Percentiles rank a stretch among this genome's conserved stretches.
These are phyloP conservation scores for Pectinophora gossypiella DNA, from an alignment of 1,140 invertebrate genomes.

Conservation along the genomic window DNA sequence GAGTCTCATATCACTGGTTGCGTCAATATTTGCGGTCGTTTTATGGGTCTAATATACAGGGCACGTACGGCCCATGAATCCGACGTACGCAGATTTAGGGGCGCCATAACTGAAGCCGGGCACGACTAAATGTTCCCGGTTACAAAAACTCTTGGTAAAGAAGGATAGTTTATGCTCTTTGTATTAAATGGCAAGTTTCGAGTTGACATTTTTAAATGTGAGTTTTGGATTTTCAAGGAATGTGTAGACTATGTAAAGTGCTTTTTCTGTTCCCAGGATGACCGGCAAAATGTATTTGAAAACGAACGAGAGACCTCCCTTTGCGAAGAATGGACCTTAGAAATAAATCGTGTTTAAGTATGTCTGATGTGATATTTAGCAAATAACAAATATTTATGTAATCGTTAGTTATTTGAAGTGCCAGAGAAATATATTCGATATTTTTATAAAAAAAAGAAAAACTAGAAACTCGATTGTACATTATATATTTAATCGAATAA, in stretches of 20 bases:
- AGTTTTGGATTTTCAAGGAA: too few relatives aligned
- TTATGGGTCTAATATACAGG: constrained; percentile 21
- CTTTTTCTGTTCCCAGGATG: constrained; percentile 39
- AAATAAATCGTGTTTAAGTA: background rate
- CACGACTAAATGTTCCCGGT: constrained; percentile 6
- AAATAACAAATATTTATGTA: background rate
- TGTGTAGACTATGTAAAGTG: too few relatives aligned
- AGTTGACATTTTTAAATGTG: too few relatives aligned
- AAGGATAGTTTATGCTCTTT: too few relatives aligned
- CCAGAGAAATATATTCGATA: background rate
- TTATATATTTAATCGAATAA: too few relatives aligned
- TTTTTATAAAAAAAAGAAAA: too few relatives aligned
- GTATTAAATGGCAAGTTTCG: too few relatives aligned
- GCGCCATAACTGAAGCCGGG: constrained; percentile 20
- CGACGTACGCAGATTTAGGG: constrained; percentile 15
- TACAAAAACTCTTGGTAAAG: too few relatives aligned
- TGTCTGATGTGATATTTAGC: background rate
- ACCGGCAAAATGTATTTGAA: constrained; percentile 53
- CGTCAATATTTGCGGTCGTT: constrained; percentile 30
- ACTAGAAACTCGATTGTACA: too few relatives aligned
- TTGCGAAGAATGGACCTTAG: constrained; percentile 47
- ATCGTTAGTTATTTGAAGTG: background rate
- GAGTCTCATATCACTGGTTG: too few relatives aligned
- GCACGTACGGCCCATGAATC: constrained; percentile 23
- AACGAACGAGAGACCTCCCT: constrained; percentile 45